phyloP scores from a whole-genome alignment of 2,888 invertebrate species.

The Pinctada fucata region DNA sequence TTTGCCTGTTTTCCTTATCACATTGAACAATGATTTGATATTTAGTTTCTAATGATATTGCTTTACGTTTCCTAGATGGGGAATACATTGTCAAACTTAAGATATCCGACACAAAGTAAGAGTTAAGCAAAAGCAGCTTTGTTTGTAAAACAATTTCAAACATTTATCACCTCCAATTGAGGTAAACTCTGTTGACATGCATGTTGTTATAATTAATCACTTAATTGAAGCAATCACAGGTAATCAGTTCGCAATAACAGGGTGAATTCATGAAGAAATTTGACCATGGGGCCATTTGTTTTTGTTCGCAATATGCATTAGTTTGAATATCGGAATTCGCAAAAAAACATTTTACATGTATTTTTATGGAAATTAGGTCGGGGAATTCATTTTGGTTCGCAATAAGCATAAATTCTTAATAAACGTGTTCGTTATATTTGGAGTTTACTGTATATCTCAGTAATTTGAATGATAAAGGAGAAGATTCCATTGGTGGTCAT shows the following conservation, averaged over 20 bases:
- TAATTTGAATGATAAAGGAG: too few relatives aligned
- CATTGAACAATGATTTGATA: too few relatives aligned
- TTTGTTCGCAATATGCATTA: neutral
- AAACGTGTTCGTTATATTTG: neutral
- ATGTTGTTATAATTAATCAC: neutral
- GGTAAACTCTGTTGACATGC: neutral
- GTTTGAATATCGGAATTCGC: neutral
- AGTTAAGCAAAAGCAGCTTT: neutral
- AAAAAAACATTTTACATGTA: neutral
- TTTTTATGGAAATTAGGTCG: neutral
- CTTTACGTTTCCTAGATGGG: neutral
- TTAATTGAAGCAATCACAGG: neutral
- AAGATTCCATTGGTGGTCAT: too few relatives aligned
- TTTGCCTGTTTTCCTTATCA: too few relatives aligned
- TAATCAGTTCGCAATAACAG: conserved; percentile 1
- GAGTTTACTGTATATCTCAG: neutral
- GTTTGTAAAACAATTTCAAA: neutral
- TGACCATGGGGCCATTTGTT: neutral
- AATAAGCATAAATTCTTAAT: conserved; percentile 3
- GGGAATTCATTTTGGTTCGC: conserved; percentile 1
- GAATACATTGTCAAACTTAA: neutral
- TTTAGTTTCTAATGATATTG: too few relatives aligned
- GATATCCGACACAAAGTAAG: neutral
- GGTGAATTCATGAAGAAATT: neutral
- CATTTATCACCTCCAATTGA: neutral